These are phyloP conservation scores for Chymomyza procnemis DNA, from an alignment of 2,888 invertebrate genomes.

Conservation along the genomic window DNA sequence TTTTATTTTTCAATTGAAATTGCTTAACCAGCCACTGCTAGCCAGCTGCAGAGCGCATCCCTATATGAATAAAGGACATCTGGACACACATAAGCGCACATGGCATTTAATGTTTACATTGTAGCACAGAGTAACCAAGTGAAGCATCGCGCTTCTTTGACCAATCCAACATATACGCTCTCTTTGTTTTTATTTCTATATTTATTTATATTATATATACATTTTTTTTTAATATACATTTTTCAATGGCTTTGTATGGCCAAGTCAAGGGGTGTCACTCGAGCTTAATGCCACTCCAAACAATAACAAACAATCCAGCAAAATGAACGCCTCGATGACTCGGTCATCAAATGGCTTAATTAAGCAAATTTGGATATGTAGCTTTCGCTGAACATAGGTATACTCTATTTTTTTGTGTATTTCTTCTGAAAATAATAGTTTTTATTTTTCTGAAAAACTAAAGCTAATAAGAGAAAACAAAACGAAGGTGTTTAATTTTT, in stretches of 20 bases:
- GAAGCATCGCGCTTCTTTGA: conserved; percentile 25
- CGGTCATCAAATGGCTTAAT: no score
- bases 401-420: no score
- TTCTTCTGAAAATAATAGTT: no score
- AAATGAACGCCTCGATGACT: background rate
- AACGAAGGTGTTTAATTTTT: no score
- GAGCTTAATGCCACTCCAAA: background rate
- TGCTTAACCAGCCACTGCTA: conserved; percentile 30
- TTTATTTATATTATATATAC: background rate
- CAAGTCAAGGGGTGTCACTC: background rate
- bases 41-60: background rate
- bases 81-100: background rate
- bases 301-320: background rate
- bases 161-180: background rate
- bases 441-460: no score
- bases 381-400: no score
- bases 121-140: conserved; percentile 6
- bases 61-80: background rate
- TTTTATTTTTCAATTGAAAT: conserved; percentile 60
- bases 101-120: background rate
- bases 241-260: background rate
- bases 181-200: background rate
- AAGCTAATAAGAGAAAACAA: no score
- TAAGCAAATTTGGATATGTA: no score
- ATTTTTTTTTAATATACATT: background rate